These are phyloP conservation scores for Embiotoca jacksoni DNA, from an alignment of 2,113 vertebrate species.

Conservation along the genomic window DNA sequence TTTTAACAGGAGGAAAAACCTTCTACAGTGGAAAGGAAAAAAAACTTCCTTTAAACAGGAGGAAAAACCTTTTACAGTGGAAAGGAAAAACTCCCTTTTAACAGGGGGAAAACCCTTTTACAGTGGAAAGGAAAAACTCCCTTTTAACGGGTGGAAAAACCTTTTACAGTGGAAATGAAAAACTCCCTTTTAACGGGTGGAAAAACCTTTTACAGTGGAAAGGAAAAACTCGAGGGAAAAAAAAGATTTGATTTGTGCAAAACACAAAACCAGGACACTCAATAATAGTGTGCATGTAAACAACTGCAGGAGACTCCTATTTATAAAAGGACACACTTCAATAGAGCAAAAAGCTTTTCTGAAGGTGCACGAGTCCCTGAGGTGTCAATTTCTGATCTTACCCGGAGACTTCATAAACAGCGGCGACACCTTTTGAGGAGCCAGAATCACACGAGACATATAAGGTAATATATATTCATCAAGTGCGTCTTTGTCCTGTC, in stretches of 20 bases:
- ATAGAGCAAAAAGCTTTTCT: background rate
- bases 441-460: background rate
- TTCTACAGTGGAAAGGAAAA: too few relatives aligned
- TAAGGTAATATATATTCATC: conserved; percentile 18
- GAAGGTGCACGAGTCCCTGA: background rate
- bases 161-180: too few relatives aligned
- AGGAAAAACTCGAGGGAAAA: too few relatives aligned
- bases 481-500: background rate
- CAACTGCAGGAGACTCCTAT: rapidly evolving
- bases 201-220: too few relatives aligned
- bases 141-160: too few relatives aligned
- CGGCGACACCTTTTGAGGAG: background rate
- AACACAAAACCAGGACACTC: background rate
- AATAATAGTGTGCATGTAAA: background rate
- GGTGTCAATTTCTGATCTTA: background rate
- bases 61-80: too few relatives aligned
- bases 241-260: background rate
- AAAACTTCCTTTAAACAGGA: too few relatives aligned
- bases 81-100: too few relatives aligned
- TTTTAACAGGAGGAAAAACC: too few relatives aligned
- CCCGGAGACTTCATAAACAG: background rate
- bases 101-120: too few relatives aligned
- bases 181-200: too few relatives aligned
- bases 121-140: too few relatives aligned
- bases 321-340: background rate